phyloP scores from a whole-genome alignment of 1,140 invertebrate genomes.

The Procambarus virginalis region DNA sequence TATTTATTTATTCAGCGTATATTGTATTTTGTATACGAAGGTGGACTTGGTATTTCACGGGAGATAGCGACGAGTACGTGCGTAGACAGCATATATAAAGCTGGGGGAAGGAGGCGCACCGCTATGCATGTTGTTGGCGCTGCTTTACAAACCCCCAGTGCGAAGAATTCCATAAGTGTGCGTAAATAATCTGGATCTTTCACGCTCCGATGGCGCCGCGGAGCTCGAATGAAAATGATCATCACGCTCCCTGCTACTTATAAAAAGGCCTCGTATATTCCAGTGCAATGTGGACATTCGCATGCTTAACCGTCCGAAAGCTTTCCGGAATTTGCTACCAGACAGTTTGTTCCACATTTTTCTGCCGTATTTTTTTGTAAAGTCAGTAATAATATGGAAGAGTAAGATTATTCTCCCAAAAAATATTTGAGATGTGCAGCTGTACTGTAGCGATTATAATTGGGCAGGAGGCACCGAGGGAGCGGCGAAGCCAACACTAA shows the following conservation, averaged over 20 bases:
- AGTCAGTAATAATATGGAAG: slow-evolving; percentile 10
- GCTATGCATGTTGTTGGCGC: too few species aligned
- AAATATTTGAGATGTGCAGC: slow-evolving; percentile 28
- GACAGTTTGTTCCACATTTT: not conserved
- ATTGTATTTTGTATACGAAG: too few species aligned
- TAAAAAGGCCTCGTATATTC: slow-evolving; percentile 8
- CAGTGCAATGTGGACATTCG: not conserved
- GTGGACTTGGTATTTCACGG: too few species aligned
- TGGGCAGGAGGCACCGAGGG: slow-evolving; percentile 10
- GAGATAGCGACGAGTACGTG: too few species aligned
- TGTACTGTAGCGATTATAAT: slow-evolving; percentile 28
- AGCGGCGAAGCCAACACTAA: not conserved
- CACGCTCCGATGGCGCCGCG: slow-evolving; percentile 28
- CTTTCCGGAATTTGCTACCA: slow-evolving; percentile 1
- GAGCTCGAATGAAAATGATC: slow-evolving; percentile 35
- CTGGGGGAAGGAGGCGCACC: too few species aligned
- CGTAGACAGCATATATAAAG: too few species aligned
- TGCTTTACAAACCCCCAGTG: too few species aligned
- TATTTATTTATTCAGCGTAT: too few species aligned
- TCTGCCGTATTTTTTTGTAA: not conserved
- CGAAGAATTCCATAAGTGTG: too few species aligned
- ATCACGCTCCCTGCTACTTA: not conserved
- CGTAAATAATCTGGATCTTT: not conserved
- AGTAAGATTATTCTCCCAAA: slow-evolving; percentile 2
- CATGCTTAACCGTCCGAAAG: slow-evolving; percentile 25